These are phyloP conservation scores for Tinamus guttatus DNA, from an alignment of 2,113 vertebrate genomes.

Conservation along the genomic window DNA sequence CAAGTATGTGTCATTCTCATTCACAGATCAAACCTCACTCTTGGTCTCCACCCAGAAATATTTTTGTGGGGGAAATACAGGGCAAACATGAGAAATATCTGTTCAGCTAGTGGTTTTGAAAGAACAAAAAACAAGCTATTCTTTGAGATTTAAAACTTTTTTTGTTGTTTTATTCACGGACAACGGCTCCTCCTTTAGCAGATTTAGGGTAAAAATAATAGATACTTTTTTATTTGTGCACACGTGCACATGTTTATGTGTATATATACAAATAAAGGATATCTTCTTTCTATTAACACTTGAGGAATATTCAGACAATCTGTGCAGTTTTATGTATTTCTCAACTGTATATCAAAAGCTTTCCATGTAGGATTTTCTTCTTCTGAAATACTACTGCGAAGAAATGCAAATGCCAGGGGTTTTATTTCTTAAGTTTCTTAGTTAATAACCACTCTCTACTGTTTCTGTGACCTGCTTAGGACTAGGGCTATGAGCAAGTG, in stretches of 20 bases:
- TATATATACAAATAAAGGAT: background rate
- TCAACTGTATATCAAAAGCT: background rate
- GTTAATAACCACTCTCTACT: background rate
- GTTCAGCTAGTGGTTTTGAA: background rate
- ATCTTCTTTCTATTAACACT: background rate
- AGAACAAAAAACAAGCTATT: background rate
- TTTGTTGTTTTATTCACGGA: background rate
- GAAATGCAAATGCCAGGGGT: rapidly evolving
- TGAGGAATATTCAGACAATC: background rate
- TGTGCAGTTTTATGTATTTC: background rate
- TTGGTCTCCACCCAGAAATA: background rate
- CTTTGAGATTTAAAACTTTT: background rate
- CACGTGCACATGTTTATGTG: too few species aligned
- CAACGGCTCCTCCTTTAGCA: background rate
- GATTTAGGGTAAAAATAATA: background rate
- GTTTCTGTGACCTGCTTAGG: background rate
- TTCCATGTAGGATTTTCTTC: background rate
- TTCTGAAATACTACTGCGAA: background rate
- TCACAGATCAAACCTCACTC: background rate
- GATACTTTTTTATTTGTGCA: background rate
- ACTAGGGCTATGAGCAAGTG: rapidly evolving
- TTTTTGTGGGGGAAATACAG: background rate
- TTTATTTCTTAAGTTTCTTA: background rate
- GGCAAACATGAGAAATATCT: background rate
- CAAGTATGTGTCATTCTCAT: background rate